A percentile compares a stretch with the other conserved stretches of the same genome.
Conservation (phyloP, 2,888 invertebrate genomes). For the Cosmorhoe ocellata region DNA sequence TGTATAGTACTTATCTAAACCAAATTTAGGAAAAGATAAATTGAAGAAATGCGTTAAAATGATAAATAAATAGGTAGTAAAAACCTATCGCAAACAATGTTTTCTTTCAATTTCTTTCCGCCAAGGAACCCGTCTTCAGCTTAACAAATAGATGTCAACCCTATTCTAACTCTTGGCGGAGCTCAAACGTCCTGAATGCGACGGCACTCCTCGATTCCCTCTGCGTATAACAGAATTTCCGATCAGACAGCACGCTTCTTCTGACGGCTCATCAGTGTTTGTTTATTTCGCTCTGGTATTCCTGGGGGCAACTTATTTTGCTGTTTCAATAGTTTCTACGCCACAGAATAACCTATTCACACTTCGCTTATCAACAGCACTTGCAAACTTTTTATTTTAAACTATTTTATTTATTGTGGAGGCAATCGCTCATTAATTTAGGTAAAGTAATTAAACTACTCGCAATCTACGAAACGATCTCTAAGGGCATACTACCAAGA, state of each 20-base stretch:
- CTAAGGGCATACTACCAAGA: no score
- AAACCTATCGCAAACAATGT: not conserved
- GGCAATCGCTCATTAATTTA: no score
- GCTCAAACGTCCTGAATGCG: conserved; percentile 51
- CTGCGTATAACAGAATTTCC: conserved; percentile 74
- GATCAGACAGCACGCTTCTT: conserved; percentile 63
- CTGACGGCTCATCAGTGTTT: conserved; percentile 51
- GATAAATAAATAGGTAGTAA: not conserved
- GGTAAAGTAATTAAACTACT: no score
- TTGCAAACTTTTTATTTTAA: conserved; percentile 6
- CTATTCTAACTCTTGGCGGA: conserved; percentile 52
- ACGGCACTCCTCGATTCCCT: conserved; percentile 68
- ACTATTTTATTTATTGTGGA: no score
- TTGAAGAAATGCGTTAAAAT: no score
- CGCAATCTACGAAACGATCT: no score
- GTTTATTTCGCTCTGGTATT: conserved; percentile 52
- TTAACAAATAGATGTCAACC: conserved; percentile 23
- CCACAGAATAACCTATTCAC: no score
- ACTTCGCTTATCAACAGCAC: conserved; percentile 10
- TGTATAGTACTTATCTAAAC: no score
- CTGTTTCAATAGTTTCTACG: conserved; percentile 32
- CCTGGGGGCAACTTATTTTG: conserved; percentile 39
- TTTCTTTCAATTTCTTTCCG: conserved; percentile 9
- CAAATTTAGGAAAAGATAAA: no score
- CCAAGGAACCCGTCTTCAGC: not conserved